A percentile compares a stretch with the other conserved stretches of the same genome.
Conservation (phyloP, 2,113 vertebrate genomes). For the Takifugu flavidus region DNA sequence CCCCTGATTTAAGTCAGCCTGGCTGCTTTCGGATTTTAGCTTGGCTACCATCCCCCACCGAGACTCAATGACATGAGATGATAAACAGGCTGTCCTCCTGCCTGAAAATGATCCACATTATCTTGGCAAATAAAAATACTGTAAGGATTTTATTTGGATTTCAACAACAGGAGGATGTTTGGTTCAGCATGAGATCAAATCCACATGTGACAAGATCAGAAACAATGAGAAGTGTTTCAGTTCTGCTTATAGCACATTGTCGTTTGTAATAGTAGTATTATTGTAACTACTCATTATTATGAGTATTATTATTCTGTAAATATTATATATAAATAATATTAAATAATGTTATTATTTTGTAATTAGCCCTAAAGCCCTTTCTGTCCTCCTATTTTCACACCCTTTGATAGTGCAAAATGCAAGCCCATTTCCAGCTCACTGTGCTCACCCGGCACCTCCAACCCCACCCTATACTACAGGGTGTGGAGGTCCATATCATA, state of each 20-base stretch:
- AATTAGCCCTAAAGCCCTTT: too few species aligned
- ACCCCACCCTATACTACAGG: conserved; percentile 24
- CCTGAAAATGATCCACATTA: conserved; percentile 7
- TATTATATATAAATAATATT: too few species aligned
- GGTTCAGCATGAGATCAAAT: not conserved
- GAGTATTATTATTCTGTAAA: too few species aligned
- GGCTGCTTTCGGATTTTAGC: conserved; percentile 57
- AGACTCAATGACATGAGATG: conserved; percentile 9
- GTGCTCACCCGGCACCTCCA: conserved; percentile 14
- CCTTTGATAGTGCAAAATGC: not conserved
- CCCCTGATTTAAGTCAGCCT: conserved; percentile 66
- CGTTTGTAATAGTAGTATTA: too few species aligned
- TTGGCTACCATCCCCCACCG: conserved; percentile 38
- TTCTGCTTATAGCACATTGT: too few species aligned
- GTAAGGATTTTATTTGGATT: not conserved
- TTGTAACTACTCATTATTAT: too few species aligned
- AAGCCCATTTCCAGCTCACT: not conserved
- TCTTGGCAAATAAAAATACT: not conserved
- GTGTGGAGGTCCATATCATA: conserved; percentile 39
- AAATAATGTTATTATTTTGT: too few species aligned
- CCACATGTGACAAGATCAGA: not conserved
- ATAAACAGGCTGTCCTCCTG: conserved; percentile 20
- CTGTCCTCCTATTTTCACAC: not conserved
- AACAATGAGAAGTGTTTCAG: too few species aligned
- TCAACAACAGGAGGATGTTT: not conserved